Evolutionary conservation across 64 coral and sea anemone species (phyloP), one percentile per base, ranked within the genome.

Genomic region (Pocillopora damicornis): DNA sequence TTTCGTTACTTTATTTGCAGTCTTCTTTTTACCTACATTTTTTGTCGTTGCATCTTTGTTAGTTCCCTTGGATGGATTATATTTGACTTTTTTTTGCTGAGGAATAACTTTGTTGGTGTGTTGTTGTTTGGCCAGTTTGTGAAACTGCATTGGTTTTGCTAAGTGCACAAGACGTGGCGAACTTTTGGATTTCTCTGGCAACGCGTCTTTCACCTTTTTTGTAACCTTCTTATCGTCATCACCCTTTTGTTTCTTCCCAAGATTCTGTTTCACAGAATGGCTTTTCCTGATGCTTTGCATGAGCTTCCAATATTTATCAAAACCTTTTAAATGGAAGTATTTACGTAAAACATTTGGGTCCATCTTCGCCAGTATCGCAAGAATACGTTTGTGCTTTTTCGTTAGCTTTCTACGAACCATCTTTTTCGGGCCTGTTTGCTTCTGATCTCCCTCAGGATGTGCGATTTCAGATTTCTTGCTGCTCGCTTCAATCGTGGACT

Each of bases 231-330:
- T 37, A 69, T 58, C 12, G 30, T 56, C 72, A 69, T n/a, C 22
- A 11, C 63, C 14, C 34, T 36, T 63, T 14, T 14, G 8, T 25
- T 11, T 69, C 81, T 64, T n/a, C 18, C 69, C 51, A 42, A 42
- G 22, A 1, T 5, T 64, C 37, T 38, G 7, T 37, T 73, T 85
- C 13, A 20, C 63, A 30, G 18, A 15, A 11, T 51, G 38, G 4
- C 7, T 72, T 85, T 66, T 85, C 62, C 22, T 71, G 7, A 85
- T 56, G 2, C 58, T 85, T 37, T 85, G 63, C 81, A 85, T 85
- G 37, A 85, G 37, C 57, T 85, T 85, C 81, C 81, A 85, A 72
- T 85, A 85, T 15, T 73, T 85, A 38, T 85, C 81, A 36, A 85
- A 72, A 15, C 81, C 81, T 85, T 85, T 85, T n/a, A 42, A 38